phyloP scores from a whole-genome alignment of 30 jellyfish, hydroid and myxozoan species.

The Aurelia aurita region DNA sequence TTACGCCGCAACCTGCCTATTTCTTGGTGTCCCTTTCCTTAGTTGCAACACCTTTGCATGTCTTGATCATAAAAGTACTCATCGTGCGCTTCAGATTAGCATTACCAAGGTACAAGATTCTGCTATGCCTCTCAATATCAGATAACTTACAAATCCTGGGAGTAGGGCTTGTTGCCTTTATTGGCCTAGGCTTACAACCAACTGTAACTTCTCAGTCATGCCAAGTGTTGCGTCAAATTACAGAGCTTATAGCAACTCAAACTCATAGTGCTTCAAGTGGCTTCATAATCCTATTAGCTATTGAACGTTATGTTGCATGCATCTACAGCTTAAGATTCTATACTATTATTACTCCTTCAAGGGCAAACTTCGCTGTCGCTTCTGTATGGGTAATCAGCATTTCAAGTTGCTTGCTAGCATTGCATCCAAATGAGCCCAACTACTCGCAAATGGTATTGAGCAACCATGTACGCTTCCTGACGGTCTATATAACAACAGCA shows the following conservation, averaged over 20 bases:
- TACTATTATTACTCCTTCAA: too few species aligned
- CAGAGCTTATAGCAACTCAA: neutral
- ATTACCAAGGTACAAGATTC: slow-evolving; percentile 28
- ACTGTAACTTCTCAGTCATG: neutral
- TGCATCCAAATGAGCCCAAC: neutral
- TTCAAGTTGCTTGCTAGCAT: neutral
- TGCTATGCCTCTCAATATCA: slow-evolving; percentile 10
- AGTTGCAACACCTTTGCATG: too few species aligned
- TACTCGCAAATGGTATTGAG: too few species aligned
- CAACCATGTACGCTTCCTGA: too few species aligned
- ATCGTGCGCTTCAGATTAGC: too few species aligned
- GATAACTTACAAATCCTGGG: neutral
- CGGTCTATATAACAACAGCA: neutral
- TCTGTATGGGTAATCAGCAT: too few species aligned
- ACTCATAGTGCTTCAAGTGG: neutral
- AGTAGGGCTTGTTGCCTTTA: neutral
- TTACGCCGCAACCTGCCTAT: too few species aligned
- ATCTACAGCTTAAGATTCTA: too few species aligned
- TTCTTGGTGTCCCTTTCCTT: too few species aligned
- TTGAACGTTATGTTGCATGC: slow-evolving; percentile 19
- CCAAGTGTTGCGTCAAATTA: neutral
- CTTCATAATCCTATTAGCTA: slow-evolving; percentile 1
- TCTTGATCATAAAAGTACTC: too few species aligned
- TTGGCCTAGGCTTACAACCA: neutral
- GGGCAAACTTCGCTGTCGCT: too few species aligned